Conservation (phyloP, 2,797 vertebrate genomes). For the Glossophaga mutica region DNA sequence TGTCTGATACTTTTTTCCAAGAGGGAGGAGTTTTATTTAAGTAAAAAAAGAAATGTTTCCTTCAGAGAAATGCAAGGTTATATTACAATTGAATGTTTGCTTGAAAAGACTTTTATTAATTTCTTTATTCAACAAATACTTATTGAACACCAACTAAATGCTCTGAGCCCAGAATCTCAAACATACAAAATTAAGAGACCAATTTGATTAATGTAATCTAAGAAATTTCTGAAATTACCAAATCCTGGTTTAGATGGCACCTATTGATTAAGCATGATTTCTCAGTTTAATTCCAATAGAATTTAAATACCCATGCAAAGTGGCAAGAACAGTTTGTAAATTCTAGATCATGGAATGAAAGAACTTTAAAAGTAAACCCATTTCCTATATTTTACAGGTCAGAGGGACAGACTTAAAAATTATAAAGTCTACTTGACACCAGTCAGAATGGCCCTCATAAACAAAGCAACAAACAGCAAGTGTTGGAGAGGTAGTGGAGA, state of each 20-base stretch:
- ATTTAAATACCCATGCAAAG: neutral
- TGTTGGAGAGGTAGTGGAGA: no score
- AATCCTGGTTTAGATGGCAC: neutral
- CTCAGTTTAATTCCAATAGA: neutral
- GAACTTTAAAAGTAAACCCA: neutral
- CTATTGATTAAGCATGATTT: neutral
- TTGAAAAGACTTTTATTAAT: slow-evolving; percentile 24
- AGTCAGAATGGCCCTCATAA: no score
- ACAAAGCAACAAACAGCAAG: no score
- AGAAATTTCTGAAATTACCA: slow-evolving; percentile 18
- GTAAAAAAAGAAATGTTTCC: neutral
- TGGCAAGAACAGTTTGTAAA: neutral
- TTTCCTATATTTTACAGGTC: neutral
- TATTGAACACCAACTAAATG: neutral
- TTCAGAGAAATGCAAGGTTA: neutral
- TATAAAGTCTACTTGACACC: neutral
- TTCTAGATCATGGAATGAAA: neutral
- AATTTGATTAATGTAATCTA: slow-evolving; percentile 23
- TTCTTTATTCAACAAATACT: slow-evolving; percentile 20
- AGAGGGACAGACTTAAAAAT: neutral
- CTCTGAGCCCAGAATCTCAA: slow-evolving; percentile 8
- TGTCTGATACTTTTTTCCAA: neutral
- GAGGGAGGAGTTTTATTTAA: neutral
- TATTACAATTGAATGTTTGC: neutral
- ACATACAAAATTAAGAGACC: neutral